phyloP scores from a whole-genome alignment of 2,888 invertebrate genomes.

The Heliconius hortense region DNA sequence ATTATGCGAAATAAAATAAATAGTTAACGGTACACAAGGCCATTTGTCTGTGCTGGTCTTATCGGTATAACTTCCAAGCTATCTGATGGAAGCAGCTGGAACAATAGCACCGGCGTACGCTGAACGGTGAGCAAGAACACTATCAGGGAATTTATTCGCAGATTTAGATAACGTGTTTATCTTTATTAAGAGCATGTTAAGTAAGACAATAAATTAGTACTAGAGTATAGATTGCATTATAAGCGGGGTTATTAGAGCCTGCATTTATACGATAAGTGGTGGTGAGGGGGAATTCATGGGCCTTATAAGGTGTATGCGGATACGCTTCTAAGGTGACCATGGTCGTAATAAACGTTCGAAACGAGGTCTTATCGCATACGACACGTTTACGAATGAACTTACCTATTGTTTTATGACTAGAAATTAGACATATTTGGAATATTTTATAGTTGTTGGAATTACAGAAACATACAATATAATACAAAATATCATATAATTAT shows the following conservation, averaged over 20 bases:
- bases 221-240: conserved; percentile 48
- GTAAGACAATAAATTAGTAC: conserved; percentile 51
- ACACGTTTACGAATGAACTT: conserved; percentile 42
- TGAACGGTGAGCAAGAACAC: conserved; percentile 39
- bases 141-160: conserved; percentile 46
- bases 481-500: neutral
- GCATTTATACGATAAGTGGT: conserved; percentile 70
- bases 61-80: conserved; percentile 37
- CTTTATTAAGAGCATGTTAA: conserved; percentile 50
- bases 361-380: conserved; percentile 35
- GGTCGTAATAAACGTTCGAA: conserved; percentile 37
- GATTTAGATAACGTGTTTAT: conserved; percentile 51
- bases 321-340: conserved; percentile 55
- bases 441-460: neutral
- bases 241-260: conserved; percentile 61
- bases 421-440: neutral
- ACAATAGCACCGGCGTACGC: conserved; percentile 39
- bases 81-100: conserved; percentile 39
- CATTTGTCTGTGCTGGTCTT: conserved; percentile 40
- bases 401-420: neutral
- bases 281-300: conserved; percentile 63
- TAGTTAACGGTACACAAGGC: conserved; percentile 36
- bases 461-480: too few relatives aligned
- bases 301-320: conserved; percentile 64
- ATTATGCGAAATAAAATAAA: conserved; percentile 45